Percentiles rank a stretch among this genome's conserved stretches.
Conservation (phyloP, 1,140 invertebrate genomes). For the Monomorium pharaonis region DNA sequence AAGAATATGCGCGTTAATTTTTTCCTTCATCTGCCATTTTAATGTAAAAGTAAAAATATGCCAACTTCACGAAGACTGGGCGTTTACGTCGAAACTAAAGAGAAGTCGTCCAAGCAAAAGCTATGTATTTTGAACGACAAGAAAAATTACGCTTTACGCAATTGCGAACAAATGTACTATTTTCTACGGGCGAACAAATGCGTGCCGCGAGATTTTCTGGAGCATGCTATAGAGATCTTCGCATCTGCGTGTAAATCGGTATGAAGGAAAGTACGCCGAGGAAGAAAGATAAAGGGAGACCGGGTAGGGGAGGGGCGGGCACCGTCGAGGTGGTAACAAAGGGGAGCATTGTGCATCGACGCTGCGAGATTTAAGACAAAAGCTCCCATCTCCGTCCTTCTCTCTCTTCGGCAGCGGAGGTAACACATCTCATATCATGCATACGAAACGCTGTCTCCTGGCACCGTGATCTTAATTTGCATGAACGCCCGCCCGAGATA, state of each 20-base stretch:
- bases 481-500: constrained; percentile 71
- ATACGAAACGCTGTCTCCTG: constrained; percentile 64
- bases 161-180: neutral
- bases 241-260: constrained; percentile 45
- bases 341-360: constrained; percentile 56
- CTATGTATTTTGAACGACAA: neutral
- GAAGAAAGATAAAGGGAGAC: neutral
- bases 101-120: neutral
- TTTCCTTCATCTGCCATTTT: neutral
- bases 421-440: constrained; percentile 21
- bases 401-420: neutral
- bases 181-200: constrained; percentile 12
- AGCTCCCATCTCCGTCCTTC: constrained; percentile 44
- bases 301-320: neutral
- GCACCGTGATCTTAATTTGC: constrained; percentile 74
- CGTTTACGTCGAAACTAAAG: neutral
- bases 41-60: neutral
- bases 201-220: constrained; percentile 2
- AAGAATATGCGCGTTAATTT: constrained; percentile 10
- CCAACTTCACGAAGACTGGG: neutral
- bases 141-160: neutral
- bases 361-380: constrained; percentile 63
- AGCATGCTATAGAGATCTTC: constrained; percentile 6
- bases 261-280: neutral
- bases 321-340: constrained; percentile 53